Base-by-base conservation (phyloP, 2,888 invertebrate genomes). In the Eupithecia pulchellata region DNA sequence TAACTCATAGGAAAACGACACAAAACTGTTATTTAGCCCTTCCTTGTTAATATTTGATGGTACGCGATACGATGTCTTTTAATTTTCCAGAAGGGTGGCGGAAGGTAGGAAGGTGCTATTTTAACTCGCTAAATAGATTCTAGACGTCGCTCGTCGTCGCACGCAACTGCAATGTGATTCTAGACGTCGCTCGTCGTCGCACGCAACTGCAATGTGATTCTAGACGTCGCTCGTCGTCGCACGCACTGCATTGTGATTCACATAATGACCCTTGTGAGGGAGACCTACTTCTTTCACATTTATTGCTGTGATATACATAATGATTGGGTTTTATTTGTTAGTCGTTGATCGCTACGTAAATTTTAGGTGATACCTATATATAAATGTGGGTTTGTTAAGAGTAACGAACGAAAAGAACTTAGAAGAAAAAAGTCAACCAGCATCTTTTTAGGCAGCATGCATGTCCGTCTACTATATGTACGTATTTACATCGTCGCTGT, bases 1-100 rank as follows among this genome's bases (percentile, higher is more conserved):
- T 92, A 91, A 92, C 91, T 89, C 86, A 81, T 85, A 82, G 52
- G 25, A 25, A 79, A 84, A 82, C 82, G 81, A 82, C 78, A 82
- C 87, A 89, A 90, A 89, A 91, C 90, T 91, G 87, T 73, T 73
- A 75, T 74, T 75, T 66, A 66, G 75, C 71, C 70, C 73, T 65
- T 67, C 14, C 36, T 32, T 8, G 32, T 77, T 42, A 70, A 78
- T 75, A 75, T 75, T 75, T 71, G 60, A 77, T 69, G 29, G 6
- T 8, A 17, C 29, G 29, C 27, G 57, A 8, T 29, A 8, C 29
- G 11, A 20, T 25, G 52, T 52, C 52, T 52, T 52, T 25, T 52
- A 25, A 52, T 52, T 20, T 25, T 3, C 52, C 52, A 25, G 52
- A 52, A 52, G 52, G 52, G 52, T 13, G 52, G 25, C 25, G 52